Evolutionary conservation across 2,888 invertebrate genomes (phyloP).

Genomic region (Caenorhabditis drosophilae): DNA sequence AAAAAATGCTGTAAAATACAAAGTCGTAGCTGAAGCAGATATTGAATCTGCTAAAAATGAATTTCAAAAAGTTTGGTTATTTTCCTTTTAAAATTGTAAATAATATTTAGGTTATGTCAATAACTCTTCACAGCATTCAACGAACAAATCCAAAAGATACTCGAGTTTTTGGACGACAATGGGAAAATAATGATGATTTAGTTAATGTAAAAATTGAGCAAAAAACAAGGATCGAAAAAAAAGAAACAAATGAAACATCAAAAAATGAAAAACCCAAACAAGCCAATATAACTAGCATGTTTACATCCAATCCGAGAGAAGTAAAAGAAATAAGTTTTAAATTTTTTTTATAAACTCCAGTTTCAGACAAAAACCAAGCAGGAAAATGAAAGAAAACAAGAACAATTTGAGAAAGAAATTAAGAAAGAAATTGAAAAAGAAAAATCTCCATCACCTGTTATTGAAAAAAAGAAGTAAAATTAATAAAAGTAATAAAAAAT

Average conservation of each 20-base stretch:
- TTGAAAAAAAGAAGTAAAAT: constrained; percentile 1
- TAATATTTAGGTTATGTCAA: constrained; percentile 13
- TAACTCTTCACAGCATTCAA: constrained; percentile 30
- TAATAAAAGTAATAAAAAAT: constrained; percentile 5
- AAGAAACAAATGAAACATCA: constrained; percentile 2
- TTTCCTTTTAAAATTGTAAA: no score
- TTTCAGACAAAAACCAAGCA: neutral
- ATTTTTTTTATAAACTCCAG: neutral
- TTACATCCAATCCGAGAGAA: constrained; percentile 12
- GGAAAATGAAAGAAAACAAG: neutral
- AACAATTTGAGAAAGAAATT: no score
- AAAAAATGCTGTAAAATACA: no score
- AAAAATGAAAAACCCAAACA: constrained; percentile 12
- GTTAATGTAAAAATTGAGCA: constrained; percentile 5
- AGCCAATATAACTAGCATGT: constrained; percentile 13
- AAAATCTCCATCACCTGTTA: constrained; percentile 10
- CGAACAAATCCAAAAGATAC: constrained; percentile 31
- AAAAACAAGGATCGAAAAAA: neutral
- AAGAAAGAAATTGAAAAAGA: neutral
- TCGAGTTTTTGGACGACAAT: constrained; percentile 26
- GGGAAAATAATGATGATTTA: constrained; percentile 29
- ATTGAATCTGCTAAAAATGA: constrained; percentile 5
- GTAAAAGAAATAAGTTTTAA: no score
- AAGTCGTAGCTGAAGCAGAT: constrained; percentile 18
- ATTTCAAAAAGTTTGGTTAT: constrained; percentile 15